A percentile compares a stretch with the other conserved stretches of the same genome.
These are phyloP conservation scores for Brachyrhaphis roseni DNA, from an alignment of 2,797 vertebrate species.

Conservation along the genomic window DNA sequence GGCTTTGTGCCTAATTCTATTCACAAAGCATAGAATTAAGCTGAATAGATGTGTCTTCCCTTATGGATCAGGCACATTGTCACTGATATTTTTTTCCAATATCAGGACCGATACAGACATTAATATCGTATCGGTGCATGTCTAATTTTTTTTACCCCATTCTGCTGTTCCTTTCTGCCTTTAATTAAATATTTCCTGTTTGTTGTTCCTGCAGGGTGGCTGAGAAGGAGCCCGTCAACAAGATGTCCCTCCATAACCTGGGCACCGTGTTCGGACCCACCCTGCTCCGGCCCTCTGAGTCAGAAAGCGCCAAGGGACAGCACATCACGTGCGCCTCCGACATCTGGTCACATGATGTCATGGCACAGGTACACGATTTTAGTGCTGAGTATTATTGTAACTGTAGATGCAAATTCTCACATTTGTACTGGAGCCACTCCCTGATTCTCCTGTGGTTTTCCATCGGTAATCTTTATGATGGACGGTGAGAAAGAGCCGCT, in stretches of 20 bases:
- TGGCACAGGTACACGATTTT: constrained; percentile 89
- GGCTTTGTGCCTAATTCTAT: no score
- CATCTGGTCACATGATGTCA: constrained; percentile 99
- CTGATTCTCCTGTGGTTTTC: not conserved
- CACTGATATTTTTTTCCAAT: no score
- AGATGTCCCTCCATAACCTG: constrained; percentile 99
- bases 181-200: not conserved
- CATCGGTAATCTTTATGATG: not conserved
- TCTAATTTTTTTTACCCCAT: not conserved
- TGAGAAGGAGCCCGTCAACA: constrained; percentile 97
- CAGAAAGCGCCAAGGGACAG: constrained; percentile 87
- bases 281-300: constrained; percentile 94
- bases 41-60: no score
- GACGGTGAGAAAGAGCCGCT: not conserved
- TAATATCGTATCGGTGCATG: no score
- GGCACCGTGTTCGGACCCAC: constrained; percentile 97
- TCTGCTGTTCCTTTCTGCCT: not conserved
- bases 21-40: no score
- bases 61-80: no score
- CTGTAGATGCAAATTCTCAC: no score
- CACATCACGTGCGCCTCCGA: constrained; percentile 92
- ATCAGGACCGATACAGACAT: no score
- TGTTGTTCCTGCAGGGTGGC: constrained; percentile 85
- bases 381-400: not conserved
- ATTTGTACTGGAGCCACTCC: not conserved